Evolutionary conservation across 2,113 vertebrate species (phyloP), one percentile per base, ranked within the genome.

Genomic region (Pterocles orientalis): DNA sequence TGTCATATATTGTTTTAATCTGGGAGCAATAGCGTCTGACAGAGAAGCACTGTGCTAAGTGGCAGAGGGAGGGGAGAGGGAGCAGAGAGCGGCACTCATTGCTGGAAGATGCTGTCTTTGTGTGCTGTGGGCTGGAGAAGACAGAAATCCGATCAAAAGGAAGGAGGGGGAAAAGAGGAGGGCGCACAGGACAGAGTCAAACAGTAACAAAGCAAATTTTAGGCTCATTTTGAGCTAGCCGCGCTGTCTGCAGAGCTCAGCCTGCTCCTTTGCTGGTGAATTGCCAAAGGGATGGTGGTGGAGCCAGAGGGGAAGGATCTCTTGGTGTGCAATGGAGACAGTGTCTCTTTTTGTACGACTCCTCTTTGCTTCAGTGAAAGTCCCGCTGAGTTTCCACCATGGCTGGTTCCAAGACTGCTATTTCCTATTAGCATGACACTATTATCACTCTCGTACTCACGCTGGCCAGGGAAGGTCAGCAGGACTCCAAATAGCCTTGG

Each of bases 1-100:
- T 97, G 97, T 98, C 90, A 93, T 98, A 96, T 98, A 97, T 98
- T 98, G 97, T 98, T 98, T 98, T 98, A 98, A 98, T 98, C 97
- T 97, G 97, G 97, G 97, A 98, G 97, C 92, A 91, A 87, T 68
- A 92, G 94, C n/a, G 96, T 95, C 96, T 97, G 97, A 95, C 97
- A 76, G 88, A 61, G 83, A 25, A 86, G 61, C 64, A 18, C 71
- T 61, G 26, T 23, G 82, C 39, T 48, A 57, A 90, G 69, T 21
- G 69, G 47, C 41, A 24, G 81, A 36, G 69, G 33, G 43, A 36
- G 92, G 45, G 16, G 56, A 47, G 83, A 79, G 72, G 23, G 57
- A 61, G 47, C 20, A 24, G 70, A 57, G 62, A 29, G 10, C 6
- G 1, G 56, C 48, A 23, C 50, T 61, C 19, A 3, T 64, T 3